These are phyloP conservation scores for Diabrotica balteata DNA, from an alignment of 2,888 invertebrate species.

Conservation along the genomic window DNA sequence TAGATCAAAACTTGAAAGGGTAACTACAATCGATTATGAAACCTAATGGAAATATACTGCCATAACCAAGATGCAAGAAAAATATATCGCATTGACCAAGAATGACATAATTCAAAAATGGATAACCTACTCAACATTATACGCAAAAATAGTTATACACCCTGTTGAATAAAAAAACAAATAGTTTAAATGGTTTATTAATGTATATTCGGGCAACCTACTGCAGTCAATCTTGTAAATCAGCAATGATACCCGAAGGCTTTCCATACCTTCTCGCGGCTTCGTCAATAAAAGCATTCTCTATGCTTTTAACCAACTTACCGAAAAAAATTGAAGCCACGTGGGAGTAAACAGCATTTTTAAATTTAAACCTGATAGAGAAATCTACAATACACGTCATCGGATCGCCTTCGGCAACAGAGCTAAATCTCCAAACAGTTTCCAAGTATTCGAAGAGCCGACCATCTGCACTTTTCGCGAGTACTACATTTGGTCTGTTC, in stretches of 20 bases:
- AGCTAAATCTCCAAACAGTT: slow-evolving; percentile 89
- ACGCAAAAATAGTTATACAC: too few relatives aligned
- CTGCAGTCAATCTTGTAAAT: slow-evolving; percentile 1
- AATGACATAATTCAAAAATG: too few relatives aligned
- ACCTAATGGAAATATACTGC: too few relatives aligned
- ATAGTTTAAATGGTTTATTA: slow-evolving; percentile 3
- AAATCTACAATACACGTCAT: slow-evolving; percentile 87
- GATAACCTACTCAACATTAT: too few relatives aligned
- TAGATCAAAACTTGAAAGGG: too few relatives aligned
- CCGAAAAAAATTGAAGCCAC: slow-evolving; percentile 93
- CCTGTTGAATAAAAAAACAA: neutral
- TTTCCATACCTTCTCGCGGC: slow-evolving; percentile 80
- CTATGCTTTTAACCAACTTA: slow-evolving; percentile 93
- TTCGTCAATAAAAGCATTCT: slow-evolving; percentile 87
- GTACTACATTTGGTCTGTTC: slow-evolving; percentile 76
- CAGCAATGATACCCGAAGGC: slow-evolving; percentile 61
- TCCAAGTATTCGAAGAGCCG: slow-evolving; percentile 84
- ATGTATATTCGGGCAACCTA: slow-evolving; percentile 24
- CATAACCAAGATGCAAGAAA: too few relatives aligned
- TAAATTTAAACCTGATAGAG: slow-evolving; percentile 90
- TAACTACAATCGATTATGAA: too few relatives aligned
- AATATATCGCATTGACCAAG: too few relatives aligned
- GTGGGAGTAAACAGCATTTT: slow-evolving; percentile 84
- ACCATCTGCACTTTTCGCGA: slow-evolving; percentile 88
- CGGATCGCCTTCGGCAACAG: slow-evolving; percentile 76